Percentiles rank a stretch among this genome's conserved stretches.
phyloP scores from a whole-genome alignment of 2,113 vertebrate genomes.

The Xiphorhynchus elegans region DNA sequence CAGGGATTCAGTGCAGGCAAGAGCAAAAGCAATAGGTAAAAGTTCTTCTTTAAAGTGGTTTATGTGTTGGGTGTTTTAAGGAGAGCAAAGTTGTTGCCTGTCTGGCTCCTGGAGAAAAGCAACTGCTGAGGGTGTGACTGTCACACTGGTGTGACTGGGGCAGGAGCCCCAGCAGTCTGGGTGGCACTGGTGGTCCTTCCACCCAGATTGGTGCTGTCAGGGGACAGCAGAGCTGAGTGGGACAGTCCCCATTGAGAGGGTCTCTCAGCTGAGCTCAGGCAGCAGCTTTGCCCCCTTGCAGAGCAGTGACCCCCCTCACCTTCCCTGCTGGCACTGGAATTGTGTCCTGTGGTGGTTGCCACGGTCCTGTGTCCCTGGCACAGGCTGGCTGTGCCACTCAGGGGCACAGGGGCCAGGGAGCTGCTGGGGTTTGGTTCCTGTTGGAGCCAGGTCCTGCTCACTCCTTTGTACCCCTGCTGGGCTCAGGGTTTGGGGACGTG shows the following conservation, averaged over 20 bases:
- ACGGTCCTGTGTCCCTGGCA: neutral
- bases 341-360: neutral
- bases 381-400: neutral
- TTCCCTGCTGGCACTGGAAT: neutral
- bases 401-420: neutral
- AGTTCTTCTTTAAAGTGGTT: neutral
- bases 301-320: accelerated
- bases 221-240: neutral
- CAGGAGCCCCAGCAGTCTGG: neutral
- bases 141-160: accelerated
- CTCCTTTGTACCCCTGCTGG: neutral
- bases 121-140: neutral
- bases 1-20: neutral
- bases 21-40: neutral
- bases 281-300: neutral
- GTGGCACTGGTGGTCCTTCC: neutral
- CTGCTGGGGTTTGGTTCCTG: neutral
- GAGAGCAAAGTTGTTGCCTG: neutral
- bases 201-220: neutral
- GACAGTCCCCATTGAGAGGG: accelerated
- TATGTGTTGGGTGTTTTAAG: neutral
- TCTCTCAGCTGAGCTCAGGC: neutral
- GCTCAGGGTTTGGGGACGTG: neutral
- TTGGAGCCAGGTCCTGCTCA: neutral
- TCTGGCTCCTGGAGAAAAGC: neutral